Conservation (phyloP, 2,113 vertebrate genomes). For the Micromys minutus region DNA sequence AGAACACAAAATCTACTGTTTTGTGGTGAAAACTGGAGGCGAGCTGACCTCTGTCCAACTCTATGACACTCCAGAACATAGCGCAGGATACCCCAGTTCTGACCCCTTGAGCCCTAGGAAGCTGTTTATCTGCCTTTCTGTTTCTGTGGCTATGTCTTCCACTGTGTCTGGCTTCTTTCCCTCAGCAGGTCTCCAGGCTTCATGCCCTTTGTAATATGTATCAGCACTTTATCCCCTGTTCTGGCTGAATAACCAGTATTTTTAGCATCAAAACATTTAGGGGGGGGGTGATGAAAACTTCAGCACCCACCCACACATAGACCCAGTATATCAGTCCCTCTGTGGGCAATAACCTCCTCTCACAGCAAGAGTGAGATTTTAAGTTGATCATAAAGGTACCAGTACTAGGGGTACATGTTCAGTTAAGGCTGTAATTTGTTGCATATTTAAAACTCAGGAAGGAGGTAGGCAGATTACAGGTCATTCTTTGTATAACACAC, state of each 20-base stretch:
- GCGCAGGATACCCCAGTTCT: background rate
- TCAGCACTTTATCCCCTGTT: background rate
- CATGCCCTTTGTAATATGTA: background rate
- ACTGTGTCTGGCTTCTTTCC: conserved; percentile 26
- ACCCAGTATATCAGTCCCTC: background rate
- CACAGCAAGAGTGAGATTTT: background rate
- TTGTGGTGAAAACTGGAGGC: background rate
- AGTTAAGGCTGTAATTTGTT: conserved; percentile 37
- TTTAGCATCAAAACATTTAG: conserved; percentile 1
- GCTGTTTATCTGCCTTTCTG: background rate
- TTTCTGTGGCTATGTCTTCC: background rate
- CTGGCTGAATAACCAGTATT: background rate
- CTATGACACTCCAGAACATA: conserved; percentile 1
- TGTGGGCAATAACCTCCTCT: conserved; percentile 6
- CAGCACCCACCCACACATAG: background rate
- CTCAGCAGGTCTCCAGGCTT: background rate
- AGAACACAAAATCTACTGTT: background rate
- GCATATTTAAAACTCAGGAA: background rate
- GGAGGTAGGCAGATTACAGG: background rate
- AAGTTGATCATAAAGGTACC: background rate
- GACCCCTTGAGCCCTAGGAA: background rate
- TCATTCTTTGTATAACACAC: conserved; percentile 14
- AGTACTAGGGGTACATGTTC: background rate
- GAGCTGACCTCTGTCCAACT: background rate
- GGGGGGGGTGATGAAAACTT: background rate